Evolutionary conservation across 2,797 vertebrate genomes (phyloP), one percentile per base, ranked within the genome.

Genomic region (Mastacembelus armatus): DNA sequence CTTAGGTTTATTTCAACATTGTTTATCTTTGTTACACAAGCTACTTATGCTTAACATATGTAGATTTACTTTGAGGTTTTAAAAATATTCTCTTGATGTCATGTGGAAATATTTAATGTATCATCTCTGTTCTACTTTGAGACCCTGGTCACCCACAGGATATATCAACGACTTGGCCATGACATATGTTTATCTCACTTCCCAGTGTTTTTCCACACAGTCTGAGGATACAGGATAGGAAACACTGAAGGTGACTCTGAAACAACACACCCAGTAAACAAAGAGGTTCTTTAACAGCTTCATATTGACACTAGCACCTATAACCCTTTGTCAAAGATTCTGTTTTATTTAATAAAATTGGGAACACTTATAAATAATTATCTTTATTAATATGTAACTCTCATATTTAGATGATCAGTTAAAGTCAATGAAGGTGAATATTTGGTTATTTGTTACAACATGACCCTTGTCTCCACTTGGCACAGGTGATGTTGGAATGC

Each of bases 231-330:
- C n/a, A 22, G 29, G 40, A 52, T 58, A 60, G 71, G 66, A 80
- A 83, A 72, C 57, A 71, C 21, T 12, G 22, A 30, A 27, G 44
- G 21, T 6, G 27, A 35, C 22, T 0, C 45, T 32, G 50, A 45
- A 65, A 44, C 43, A 54, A 68, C 38, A 22, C 78, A 27, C 75
- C 71, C 56, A 68, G 7, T 19, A 77, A 69, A 80, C 75, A 89
- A 78, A 77, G 47, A 9, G 2, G 21, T 14, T 47, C 24, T 48
- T 55, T 9, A 27, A 54, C 26, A 32, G 7, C 9, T 35, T 57
- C 7, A 67, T 18, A 47, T 29, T 21, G 38, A 75, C 61, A 47
- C 40, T 1, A 10, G 1, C 1, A n/a, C 1, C 4, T 42, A 4
- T 35, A 27, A 27, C n/a, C 2, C 10, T 57, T 38, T 18, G 0